Base-by-base conservation (phyloP, 2,888 invertebrate species). In the Heliconius cydno region DNA sequence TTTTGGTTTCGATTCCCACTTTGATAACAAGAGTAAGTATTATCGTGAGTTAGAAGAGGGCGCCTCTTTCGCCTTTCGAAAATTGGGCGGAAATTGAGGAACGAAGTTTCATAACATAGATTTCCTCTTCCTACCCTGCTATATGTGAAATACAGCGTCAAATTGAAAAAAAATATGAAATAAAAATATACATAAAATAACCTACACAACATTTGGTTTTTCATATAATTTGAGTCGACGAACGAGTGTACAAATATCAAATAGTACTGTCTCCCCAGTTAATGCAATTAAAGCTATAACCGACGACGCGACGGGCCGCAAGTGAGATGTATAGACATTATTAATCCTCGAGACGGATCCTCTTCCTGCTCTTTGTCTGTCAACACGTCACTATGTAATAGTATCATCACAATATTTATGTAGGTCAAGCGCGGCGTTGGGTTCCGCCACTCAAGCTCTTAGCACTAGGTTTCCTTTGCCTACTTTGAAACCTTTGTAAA, bases 311-410 rank as follows among this genome's bases (percentile, higher is more conserved):
- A 52, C 52, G 52, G 46, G 74, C 22, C 74, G 74, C 80, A 81
- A 82, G 79, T 81, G 82, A 83, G 80, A 80, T 81, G 82, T 81
- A 81, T 80, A 81, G 80, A 73, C 80, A 79, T 81, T 81, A 81
- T 83, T 81, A 83, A 81, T 80, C 79, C 78, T 65, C 78, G 73
- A 76, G 81, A 80, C 70, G 71, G 77, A 30, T 57, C 78, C 77
- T 80, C 78, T 80, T 80, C 80, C 78, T 78, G 78, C 68, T 25
- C 68, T 66, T 38, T 77, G 75, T 80, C 73, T 67, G 60, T 57
- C 71, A 68, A 74, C 78, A 68, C 67, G 67, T 74, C 74, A 28
- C 38, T 25, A 41, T 78, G 7, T 60, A n/a, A 1, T 60, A n/a
- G 22, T 57, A 22, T 3, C 9, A 57, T 22, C 9, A n/a, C 60